Conservation (phyloP, 1,140 invertebrate genomes). For the Rhizoglyphus robini region DNA sequence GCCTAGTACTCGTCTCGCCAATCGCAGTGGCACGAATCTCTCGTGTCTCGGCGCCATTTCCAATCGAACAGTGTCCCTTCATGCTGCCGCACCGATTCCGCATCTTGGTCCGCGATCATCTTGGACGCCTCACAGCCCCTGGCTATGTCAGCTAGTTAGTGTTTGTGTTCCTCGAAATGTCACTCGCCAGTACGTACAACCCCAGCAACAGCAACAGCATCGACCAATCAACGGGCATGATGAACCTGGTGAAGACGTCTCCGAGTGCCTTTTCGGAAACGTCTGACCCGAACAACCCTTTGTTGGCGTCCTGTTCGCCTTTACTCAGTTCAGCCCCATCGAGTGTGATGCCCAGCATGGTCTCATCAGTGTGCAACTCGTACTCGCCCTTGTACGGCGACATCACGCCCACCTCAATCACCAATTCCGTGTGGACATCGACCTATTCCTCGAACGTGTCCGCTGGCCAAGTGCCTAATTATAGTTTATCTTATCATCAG, state of each 20-base stretch:
- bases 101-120: too few species aligned
- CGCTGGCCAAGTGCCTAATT: neutral
- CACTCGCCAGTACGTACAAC: neutral
- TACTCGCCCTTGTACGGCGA: slow-evolving; percentile 5
- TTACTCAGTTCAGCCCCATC: too few species aligned
- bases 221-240: neutral
- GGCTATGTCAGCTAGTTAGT: too few species aligned
- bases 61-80: too few species aligned
- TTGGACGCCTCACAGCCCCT: too few species aligned
- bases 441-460: neutral
- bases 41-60: too few species aligned
- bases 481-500: slow-evolving; percentile 8
- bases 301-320: too few species aligned
- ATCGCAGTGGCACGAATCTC: too few species aligned
- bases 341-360: neutral
- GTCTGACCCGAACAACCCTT: too few species aligned
- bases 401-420: neutral
- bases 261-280: neutral
- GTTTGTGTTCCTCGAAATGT: neutral
- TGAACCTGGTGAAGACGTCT: neutral
- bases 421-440: neutral
- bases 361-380: neutral
- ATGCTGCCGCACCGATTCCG: too few species aligned
- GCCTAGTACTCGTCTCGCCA: too few species aligned
- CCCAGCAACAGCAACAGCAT: neutral